Base-by-base conservation (phyloP, 2,888 invertebrate species). In the Andrena hattorfiana region DNA sequence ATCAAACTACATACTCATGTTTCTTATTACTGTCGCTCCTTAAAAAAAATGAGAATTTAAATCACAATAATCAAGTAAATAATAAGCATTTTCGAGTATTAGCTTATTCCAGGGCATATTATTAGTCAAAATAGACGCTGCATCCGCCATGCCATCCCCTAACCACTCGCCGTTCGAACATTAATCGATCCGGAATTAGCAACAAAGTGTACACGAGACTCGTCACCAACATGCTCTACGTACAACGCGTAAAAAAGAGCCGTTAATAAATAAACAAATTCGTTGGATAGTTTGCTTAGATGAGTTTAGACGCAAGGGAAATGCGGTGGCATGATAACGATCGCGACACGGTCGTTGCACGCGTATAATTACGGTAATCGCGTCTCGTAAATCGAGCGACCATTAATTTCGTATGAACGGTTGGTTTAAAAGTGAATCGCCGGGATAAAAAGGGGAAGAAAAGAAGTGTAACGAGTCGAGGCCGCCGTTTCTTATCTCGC, bases 401-500 rank as follows among this genome's bases (percentile, higher is more conserved):
- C 51, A 72, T 82, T 80, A 80, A 68, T 80, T 80, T 70, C 28
- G 30, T 68, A 68, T 32, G 48, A 68, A 63, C 63, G 20, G 26
- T 49, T 13, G 48, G 23, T 73, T 35, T 69, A 54, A 77, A 62
- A n/a, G 64, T 10, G 64, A 30, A 23, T 28, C 13, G 6, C 5
- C 23, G 23, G 28, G 2, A 23, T 16, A 32, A 30, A 49, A 42
- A 42, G 13, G 5, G 49, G 13, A 23, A 64, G 48, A 51, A 72
- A 83, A 72, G 35, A 76, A 76, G 63, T 69, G 66, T 67, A 71
- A 51, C 74, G 16, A 70, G 59, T 42, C 74, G 77, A 71, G 81
- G 81, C 77, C 73, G 70, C n/a, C 20, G 70, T 77, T 71, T 77
- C 82, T 84, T 84, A 84, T 84, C 83, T 77, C 59, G 63, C 56